Conservation (phyloP, 2,888 invertebrate genomes). For the Torymus texanus region DNA sequence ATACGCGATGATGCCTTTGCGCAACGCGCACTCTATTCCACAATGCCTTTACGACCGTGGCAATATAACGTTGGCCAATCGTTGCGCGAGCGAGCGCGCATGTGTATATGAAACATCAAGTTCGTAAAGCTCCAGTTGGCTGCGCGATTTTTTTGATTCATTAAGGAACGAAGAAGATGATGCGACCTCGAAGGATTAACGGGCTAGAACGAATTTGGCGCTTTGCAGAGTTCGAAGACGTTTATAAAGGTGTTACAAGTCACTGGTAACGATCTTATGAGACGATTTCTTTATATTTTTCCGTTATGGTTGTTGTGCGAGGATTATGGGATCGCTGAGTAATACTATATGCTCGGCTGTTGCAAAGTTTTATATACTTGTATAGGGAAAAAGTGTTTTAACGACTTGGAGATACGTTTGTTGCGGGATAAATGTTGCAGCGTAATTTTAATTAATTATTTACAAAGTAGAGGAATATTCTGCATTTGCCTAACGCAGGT, state of each 20-base stretch:
- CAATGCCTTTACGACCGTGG: conserved; percentile 51
- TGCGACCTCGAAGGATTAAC: neutral
- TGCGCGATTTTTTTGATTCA: conserved; percentile 5
- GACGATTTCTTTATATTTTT: no score
- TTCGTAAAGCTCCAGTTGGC: conserved; percentile 12
- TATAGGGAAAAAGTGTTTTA: no score
- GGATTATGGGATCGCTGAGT: no score
- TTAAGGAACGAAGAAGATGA: neutral
- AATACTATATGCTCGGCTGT: no score
- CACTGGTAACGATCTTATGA: no score
- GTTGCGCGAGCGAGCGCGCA: neutral
- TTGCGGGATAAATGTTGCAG: no score
- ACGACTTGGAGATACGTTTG: no score
- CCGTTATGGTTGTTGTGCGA: no score
- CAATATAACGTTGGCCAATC: conserved; percentile 50
- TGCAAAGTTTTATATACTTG: no score
- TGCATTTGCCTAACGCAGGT: neutral
- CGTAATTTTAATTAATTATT: no score
- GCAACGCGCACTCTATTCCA: conserved; percentile 43
- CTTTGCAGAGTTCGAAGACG: neutral
- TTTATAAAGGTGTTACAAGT: no score
- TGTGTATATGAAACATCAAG: neutral
- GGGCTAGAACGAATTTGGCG: neutral
- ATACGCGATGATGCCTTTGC: conserved; percentile 25
- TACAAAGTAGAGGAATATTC: no score